Evolutionary conservation across 2,797 vertebrate species (phyloP).

Genomic region (Nannoperca obscura): DNA sequence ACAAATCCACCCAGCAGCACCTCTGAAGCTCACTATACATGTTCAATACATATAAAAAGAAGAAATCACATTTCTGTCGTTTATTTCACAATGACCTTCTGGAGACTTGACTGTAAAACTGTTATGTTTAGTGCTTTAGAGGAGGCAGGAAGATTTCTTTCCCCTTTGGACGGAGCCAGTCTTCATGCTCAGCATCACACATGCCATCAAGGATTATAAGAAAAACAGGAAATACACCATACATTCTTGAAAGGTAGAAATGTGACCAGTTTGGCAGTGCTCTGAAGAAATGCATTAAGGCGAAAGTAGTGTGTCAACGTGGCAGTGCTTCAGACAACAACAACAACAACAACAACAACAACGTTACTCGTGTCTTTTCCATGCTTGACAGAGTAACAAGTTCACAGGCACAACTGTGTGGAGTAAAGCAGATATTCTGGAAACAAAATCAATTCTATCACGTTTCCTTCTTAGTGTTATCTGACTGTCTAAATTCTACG

Average conservation of each 20-base stretch:
- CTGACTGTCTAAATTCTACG: not conserved
- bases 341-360: too few relatives aligned
- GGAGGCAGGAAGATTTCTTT: too few relatives aligned
- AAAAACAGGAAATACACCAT: slow-evolving; percentile 19
- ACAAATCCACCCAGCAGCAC: not conserved
- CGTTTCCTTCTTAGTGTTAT: slow-evolving; percentile 22
- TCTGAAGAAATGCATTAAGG: slow-evolving; percentile 34
- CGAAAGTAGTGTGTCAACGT: slow-evolving; percentile 45
- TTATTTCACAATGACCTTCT: not conserved
- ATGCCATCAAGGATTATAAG: slow-evolving; percentile 18
- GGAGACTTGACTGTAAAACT: not conserved
- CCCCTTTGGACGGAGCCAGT: not conserved
- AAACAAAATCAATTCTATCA: not conserved
- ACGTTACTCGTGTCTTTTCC: slow-evolving; percentile 1
- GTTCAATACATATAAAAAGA: not conserved
- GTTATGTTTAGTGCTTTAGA: too few relatives aligned
- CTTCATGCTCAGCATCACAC: slow-evolving; percentile 13
- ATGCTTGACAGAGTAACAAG: slow-evolving; percentile 3
- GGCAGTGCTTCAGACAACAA: slow-evolving; percentile 38
- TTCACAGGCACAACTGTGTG: slow-evolving; percentile 48
- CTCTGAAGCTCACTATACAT: not conserved
- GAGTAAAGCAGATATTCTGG: not conserved
- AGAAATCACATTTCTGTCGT: not conserved
- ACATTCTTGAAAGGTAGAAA: slow-evolving; percentile 29
- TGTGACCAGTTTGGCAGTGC: slow-evolving; percentile 36